Evolutionary conservation across 2,113 vertebrate genomes (phyloP), one percentile per base, ranked within the genome.

Genomic region (Bufo gargarizans): DNA sequence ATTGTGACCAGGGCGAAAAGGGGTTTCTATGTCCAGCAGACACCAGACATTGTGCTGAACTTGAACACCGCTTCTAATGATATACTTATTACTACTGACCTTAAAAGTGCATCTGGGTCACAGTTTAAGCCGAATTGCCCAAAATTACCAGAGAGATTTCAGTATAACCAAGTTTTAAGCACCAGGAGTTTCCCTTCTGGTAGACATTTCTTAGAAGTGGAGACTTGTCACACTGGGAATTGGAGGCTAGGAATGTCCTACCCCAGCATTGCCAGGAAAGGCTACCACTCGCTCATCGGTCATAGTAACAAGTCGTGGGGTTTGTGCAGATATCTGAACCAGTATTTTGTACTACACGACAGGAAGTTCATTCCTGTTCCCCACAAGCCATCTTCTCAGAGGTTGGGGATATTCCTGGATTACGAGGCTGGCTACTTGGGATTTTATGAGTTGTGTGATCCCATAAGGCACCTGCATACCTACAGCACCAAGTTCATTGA

Each of bases 231-330:
- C 20, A n/a, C 53, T 0, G 67, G 87, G 17, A 56, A 77, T 10
- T 89, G 87, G 87, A 58, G 45, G 4, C 72, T 89, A 11, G 87
- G 87, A 20, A 50, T 84, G 81, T 19, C 59, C 49, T 84, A 78
- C 49, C 22, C 82, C 49, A 78, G 82, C 45, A 84, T 89, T 13
- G 74, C 58, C 2, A 20, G 81, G 87, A 82, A 78, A 77, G 72
- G 81, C 49, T 61, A 53, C 20, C 55, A 55, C 14, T 84, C 87
- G 11, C 43, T 22, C 2, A 69, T 89, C 16, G 87, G 87, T 20
- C n/a, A 78, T n/a, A 89, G 82, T 49, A 58, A 77, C 49, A 89
- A 89, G 22, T 89, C 87, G 11, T 89, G 87, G 87, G 59, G 71
- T 19, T 53, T 84, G 81, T 77, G 72, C 49, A 69, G 82, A 33